Evolutionary conservation across 2,888 invertebrate species (phyloP), one percentile per base, ranked within the genome.

Genomic region (Temnothorax rugatulus): DNA sequence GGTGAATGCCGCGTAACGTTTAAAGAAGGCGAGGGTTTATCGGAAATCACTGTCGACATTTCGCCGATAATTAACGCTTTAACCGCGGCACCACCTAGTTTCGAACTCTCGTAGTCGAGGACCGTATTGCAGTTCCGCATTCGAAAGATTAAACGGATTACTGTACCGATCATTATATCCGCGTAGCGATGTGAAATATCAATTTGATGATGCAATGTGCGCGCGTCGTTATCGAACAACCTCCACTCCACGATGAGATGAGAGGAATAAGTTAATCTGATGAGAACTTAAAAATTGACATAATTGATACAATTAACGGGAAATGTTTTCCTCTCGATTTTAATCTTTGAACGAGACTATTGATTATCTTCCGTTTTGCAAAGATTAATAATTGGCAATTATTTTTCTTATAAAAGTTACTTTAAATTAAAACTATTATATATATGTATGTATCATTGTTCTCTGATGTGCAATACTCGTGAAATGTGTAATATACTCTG

Each of bases 61-160:
- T 87, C 79, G 47, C 79, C 66, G 54, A 77, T 77, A 77, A 77
- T 77, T 66, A 77, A 54, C 21, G 66, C 41, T 77, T 54, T 54
- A 77, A 66, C 13, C 66, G 77, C 66, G 41, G 41, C 38, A 21
- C 44, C 29, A 21, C 61, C 75, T 44, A 44, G 61, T 61, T 76
- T 76, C 75, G 21, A 75, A 63, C 21, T 63, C 34, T 63, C 66
- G 18, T 66, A 77, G 52, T 41, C 41, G 52, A 44, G 41, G 18
- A 52, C 18, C 63, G 50, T 75, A 63, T 75, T 75, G 77, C 52
- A 66, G 38, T 77, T 77, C 41, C 41, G 41, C 50, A 63, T 50
- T 75, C n/a, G 47, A 63, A 75, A 61, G 64, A 52, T 64, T 64
- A 52, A 76, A 38, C 66, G 52, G 52, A 66, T 77, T 66, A 77